Evolutionary conservation across 2,797 vertebrate genomes (phyloP).

Genomic region (Chelonia mydas): DNA sequence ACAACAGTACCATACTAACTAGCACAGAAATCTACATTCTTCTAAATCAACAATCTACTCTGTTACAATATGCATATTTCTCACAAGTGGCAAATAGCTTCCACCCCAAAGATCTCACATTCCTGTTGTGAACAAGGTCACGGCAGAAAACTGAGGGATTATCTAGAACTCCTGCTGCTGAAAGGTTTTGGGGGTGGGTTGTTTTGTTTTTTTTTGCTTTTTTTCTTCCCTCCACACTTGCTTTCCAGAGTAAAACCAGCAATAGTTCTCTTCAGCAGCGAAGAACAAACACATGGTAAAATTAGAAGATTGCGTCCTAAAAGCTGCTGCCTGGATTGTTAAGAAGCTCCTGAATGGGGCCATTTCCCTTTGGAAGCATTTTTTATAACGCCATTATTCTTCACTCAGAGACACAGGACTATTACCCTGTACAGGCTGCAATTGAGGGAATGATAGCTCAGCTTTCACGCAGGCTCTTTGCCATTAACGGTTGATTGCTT

Average conservation of each 20-base stretch:
- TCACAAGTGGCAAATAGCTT: not conserved
- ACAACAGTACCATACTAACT: not conserved
- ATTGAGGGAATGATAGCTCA: not conserved
- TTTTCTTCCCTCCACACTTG: not conserved
- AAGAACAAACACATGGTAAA: constrained; percentile 19
- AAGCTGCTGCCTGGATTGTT: not conserved
- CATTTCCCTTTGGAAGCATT: constrained; percentile 8
- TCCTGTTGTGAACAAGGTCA: rapidly evolving
- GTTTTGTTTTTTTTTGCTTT: not conserved
- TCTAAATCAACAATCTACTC: not conserved
- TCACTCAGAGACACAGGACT: not conserved
- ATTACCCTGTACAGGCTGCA: not conserved
- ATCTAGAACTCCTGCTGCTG: not conserved
- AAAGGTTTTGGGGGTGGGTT: not conserved
- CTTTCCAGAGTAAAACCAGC: not conserved
- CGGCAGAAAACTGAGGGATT: rapidly evolving
- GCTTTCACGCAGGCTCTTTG: not conserved
- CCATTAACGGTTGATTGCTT: not conserved
- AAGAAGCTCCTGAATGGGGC: not conserved
- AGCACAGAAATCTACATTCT: not conserved
- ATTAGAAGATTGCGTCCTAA: not conserved
- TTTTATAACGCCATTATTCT: constrained; percentile 28
- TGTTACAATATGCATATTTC: not conserved
- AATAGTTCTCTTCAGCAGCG: not conserved
- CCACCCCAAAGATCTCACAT: not conserved